Evolutionary conservation across 2,888 invertebrate species (phyloP), one percentile per base, ranked within the genome.

Genomic region (Cryptophagus acutangulus): DNA sequence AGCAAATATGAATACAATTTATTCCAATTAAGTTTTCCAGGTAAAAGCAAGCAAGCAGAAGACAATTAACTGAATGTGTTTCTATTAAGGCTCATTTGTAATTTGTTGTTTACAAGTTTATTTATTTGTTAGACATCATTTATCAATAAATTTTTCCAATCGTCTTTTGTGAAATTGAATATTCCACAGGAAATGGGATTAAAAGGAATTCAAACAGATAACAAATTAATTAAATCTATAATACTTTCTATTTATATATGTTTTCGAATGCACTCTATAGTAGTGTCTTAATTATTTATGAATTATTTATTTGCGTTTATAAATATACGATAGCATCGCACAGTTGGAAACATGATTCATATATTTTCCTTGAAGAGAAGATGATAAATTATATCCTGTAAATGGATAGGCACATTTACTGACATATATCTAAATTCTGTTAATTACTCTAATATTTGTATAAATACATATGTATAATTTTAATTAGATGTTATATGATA

Each of bases 271-370:
- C 26, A 31, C 31, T 31, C 4, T 4, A 6, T 31, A 9, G 31
- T 31, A 12, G 31, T 31, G 12, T 31, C 15, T 31, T 8, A 20
- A 20, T 20, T 20, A 26, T 26, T 26, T 31, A 31, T 31, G 31
- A 31, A 31, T 31, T 31, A 31, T 31, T 31, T 31, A 31, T 31
- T 31, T 13, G 16, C 8, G 13, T 31, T 31, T 31, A 28, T 28
- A 16, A 31, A 31, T 31, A 31, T 31, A 16, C 13, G 13, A 31
- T n/a, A 3, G 16, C 16, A 14, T 26, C 12, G 13, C 31, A 31
- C 31, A 31, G 31, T 31, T 15, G 31, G 31, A 31, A 6, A 12
- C 10, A 28, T n/a, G 26, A 26, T 26, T n/a, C 26, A 26, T 3
- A n/a, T 3, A 26, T 26, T 26, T 26, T 13, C n/a, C 26, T 12